Percentiles rank a stretch among this genome's conserved stretches.
These are phyloP conservation scores for Raja brachyura DNA, from an alignment of 2,113 vertebrate species.

Conservation along the genomic window DNA sequence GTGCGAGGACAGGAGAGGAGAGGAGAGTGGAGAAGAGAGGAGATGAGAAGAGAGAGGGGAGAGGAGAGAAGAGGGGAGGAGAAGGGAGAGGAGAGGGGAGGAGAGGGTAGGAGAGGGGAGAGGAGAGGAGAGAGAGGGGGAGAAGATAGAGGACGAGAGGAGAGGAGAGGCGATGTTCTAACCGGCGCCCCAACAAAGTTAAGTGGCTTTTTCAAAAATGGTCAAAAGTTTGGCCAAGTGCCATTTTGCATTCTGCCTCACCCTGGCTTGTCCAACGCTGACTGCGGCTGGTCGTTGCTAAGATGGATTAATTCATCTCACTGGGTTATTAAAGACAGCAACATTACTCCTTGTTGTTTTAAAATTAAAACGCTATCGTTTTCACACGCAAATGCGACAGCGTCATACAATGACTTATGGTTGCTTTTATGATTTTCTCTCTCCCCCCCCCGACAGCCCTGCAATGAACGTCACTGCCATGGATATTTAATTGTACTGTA, in stretches of 20 bases:
- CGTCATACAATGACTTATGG: conserved; percentile 63
- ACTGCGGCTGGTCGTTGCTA: conserved; percentile 2
- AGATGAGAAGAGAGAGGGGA: too few relatives aligned
- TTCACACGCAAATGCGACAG: conserved; percentile 64
- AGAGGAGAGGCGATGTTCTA: too few relatives aligned
- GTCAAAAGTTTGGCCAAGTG: conserved; percentile 35
- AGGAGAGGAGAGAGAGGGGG: too few relatives aligned
- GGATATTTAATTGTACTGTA: conserved; percentile 81
- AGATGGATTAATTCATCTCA: conserved; percentile 30
- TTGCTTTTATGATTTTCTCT: conserved; percentile 55
- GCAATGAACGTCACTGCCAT: conserved; percentile 71
- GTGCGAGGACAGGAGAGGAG: too few relatives aligned
- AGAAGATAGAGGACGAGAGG: too few relatives aligned
- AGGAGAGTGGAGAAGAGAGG: too few relatives aligned
- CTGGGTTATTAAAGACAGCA: neutral
- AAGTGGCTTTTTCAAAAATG: conserved; percentile 45
- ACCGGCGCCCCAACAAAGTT: conserved; percentile 42
- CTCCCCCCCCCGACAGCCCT: conserved; percentile 63
- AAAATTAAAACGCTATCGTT: conserved; percentile 41
- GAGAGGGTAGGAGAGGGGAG: too few relatives aligned
- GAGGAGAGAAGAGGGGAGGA: too few relatives aligned
- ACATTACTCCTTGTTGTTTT: conserved; percentile 11
- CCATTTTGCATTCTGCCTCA: conserved; percentile 29
- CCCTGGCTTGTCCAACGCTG: conserved; percentile 8
- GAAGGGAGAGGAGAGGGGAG: too few relatives aligned